phyloP scores from a whole-genome alignment of 2,888 invertebrate genomes.

The Ferdinandea cuprea region DNA sequence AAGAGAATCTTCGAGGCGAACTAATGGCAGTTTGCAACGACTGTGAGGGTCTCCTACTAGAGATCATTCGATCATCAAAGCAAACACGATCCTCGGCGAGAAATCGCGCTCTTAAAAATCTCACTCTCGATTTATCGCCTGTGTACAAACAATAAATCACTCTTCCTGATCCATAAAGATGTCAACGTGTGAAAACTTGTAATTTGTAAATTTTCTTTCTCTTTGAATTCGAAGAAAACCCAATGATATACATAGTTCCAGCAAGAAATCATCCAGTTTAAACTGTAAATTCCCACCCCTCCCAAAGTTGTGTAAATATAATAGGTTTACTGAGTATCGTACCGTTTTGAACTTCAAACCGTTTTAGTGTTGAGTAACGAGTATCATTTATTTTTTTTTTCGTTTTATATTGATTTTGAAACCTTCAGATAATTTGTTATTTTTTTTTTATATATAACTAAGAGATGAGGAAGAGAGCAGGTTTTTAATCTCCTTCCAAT shows the following conservation, averaged over 20 bases:
- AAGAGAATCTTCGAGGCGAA: constrained; percentile 88
- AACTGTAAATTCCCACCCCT: constrained; percentile 19
- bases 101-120: constrained; percentile 91
- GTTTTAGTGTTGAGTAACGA: constrained; percentile 75
- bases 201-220: constrained; percentile 47
- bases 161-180: constrained; percentile 29
- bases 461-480: constrained; percentile 21
- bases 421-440: constrained; percentile 38
- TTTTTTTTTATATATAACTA: constrained; percentile 20
- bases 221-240: constrained; percentile 36
- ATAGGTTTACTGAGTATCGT: constrained; percentile 13
- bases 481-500: background rate
- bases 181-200: constrained; percentile 36
- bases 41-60: constrained; percentile 96
- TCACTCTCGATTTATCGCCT: constrained; percentile 92
- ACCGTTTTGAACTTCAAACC: constrained; percentile 72
- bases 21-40: constrained; percentile 96
- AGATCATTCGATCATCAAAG: constrained; percentile 93
- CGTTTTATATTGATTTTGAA: constrained; percentile 62
- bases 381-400: constrained; percentile 65
- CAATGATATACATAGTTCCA: constrained; percentile 62
- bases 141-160: constrained; percentile 86
- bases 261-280: constrained; percentile 57
- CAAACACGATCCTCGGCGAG: constrained; percentile 92
- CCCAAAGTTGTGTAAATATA: constrained; percentile 58